Evolutionary conservation across 2,797 vertebrate species (phyloP).

Genomic region (Oreonectes daqikongensis): DNA sequence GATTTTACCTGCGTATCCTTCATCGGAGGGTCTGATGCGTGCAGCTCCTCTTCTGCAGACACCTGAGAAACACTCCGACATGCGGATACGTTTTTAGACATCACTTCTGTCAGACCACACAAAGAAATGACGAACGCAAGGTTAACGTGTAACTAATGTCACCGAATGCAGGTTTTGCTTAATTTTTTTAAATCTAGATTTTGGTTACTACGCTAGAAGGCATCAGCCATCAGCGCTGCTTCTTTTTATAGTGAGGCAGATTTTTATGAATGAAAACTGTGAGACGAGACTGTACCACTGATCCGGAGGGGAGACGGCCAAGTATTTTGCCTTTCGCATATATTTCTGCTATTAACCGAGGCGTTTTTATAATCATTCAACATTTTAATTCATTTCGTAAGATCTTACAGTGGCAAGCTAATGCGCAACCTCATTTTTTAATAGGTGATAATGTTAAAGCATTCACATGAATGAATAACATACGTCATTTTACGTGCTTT

Average conservation of each 20-base stretch:
- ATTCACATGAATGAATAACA: conserved; percentile 16
- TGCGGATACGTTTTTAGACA: conserved; percentile 50
- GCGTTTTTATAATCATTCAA: too few species aligned
- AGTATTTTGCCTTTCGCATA: conserved; percentile 32
- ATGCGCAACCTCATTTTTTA: background rate
- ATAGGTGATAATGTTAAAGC: background rate
- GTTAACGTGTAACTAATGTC: conserved; percentile 29
- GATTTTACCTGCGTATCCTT: conserved; percentile 82
- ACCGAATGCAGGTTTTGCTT: conserved; percentile 11
- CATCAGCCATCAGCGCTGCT: conserved; percentile 66
- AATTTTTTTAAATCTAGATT: background rate
- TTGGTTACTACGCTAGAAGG: conserved; percentile 49
- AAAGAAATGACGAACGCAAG: conserved; percentile 6
- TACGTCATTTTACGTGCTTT: conserved; percentile 42
- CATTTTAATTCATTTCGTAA: background rate
- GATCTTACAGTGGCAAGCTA: too few species aligned
- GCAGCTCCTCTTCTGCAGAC: conserved; percentile 83
- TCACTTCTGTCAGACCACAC: conserved; percentile 33
- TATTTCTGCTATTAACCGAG: background rate
- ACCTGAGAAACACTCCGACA: conserved; percentile 65
- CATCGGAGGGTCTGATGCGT: conserved; percentile 80
- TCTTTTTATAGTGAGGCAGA: conserved; percentile 81
- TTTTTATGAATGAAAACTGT: conserved; percentile 88
- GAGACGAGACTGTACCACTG: conserved; percentile 78
- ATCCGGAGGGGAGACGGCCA: conserved; percentile 50